Evolutionary conservation across 2,888 invertebrate genomes (phyloP).

Genomic region (Sycophila texana): DNA sequence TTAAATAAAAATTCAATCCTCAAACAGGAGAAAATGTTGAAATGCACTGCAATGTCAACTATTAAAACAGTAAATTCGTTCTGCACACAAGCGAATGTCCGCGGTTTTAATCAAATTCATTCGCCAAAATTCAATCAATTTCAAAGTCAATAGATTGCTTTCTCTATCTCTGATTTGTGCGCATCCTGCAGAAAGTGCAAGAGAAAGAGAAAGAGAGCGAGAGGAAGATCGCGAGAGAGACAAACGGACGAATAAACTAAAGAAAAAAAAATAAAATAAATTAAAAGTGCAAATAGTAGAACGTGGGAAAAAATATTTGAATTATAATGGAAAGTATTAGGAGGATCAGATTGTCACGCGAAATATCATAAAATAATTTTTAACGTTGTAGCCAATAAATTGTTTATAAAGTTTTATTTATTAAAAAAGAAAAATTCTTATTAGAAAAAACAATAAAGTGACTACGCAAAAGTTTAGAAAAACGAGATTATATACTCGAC

Average conservation of each 20-base stretch:
- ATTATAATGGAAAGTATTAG: neutral
- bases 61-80: conserved; percentile 50
- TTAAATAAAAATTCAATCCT: conserved; percentile 42
- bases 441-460: no score
- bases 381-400: no score
- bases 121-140: conserved; percentile 55
- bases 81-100: conserved; percentile 24
- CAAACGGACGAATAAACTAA: neutral
- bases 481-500: no score
- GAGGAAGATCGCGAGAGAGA: neutral
- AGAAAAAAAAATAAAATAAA: neutral
- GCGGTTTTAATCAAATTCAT: conserved; percentile 54
- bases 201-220: conserved; percentile 48
- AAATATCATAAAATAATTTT: no score
- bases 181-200: conserved; percentile 23
- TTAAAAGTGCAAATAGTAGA: neutral
- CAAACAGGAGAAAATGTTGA: conserved; percentile 37
- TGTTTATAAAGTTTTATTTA: no score
- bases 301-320: neutral
- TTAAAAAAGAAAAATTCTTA: no score
- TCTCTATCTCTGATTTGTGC: conserved; percentile 49
- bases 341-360: no score
- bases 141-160: conserved; percentile 52
- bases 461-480: no score
- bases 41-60: conserved; percentile 49